Evolutionary conservation across 2,797 vertebrate genomes (phyloP), one percentile per base, ranked within the genome.

Genomic region (Phyllotis vaccarum): DNA sequence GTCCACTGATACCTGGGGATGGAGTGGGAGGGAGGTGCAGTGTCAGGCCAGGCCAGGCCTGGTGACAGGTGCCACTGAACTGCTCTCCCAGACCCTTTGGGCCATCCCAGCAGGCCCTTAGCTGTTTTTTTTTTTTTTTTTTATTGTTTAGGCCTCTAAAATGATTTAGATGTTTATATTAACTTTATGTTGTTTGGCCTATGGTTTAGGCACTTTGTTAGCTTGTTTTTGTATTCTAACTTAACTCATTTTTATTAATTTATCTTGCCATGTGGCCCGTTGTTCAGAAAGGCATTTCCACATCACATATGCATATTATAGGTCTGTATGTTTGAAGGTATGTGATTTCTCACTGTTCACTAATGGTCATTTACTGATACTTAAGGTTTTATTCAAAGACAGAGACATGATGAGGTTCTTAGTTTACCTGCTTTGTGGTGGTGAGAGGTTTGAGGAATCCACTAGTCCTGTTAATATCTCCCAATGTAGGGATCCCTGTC

Each of bases 1-100:
- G 98, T 98, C 68, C 97, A 97, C 98, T 99, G 98, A 96, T 98
- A 99, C 93, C 99, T 99, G 5, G 16, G n/a, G n/a, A n/a, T n/a
- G 52, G 52, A 11, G 52, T 52, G 72, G 86, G n/a, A n/a, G 64
- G 29, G 56, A 62, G 37, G 37, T 62, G 37, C 62, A 24, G 89
- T 64, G 56, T 24, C 54, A 27, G 4, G 79, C 78, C 29, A 19
- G 49, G 54, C 34, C 37, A 43, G 11, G 78, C 66, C 66, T 31
- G 54, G 29, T 22, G 52, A 66, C 72, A 0, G 0, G 46, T 12
- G 58, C 13, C 34, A 17, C 34, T 13, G 16, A 46, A 40, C 68
- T 2, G 19, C 27, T 49, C 43, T 83, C 10, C 72, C 6, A 46
- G 46, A 16, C 19, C 13, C n/a, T n/a, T 37, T n/a, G n/a, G n/a